Evolutionary conservation across 2,888 invertebrate species (phyloP), one percentile per base, ranked within the genome.

Genomic region (Epistrophella euchroma): DNA sequence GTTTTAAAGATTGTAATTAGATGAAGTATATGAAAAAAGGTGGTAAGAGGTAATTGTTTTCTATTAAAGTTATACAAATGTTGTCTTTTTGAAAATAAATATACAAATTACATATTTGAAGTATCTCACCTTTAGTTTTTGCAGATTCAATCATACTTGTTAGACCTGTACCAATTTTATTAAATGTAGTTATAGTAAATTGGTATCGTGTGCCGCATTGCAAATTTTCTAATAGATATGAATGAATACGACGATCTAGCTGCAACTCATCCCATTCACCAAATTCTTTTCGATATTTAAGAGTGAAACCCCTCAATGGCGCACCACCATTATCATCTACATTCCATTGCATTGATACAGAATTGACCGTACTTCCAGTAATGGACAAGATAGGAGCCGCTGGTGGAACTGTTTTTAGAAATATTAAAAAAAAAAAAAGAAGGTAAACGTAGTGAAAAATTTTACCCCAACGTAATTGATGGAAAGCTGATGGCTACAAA

Each of bases 191-290:
- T 79, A 97, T 93, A 88, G 95, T 95, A 1, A 97, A 95, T 88
- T 95, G 94, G 91, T 97, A 97, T 0, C 94, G 94, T 0, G 96
- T 95, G 0, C 97, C 97, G 89, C 97, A 97, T 88, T 95, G 95
- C 0, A 97, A 93, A 90, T 95, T 95, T 75, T 96, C 95, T 89
- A 97, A 93, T 0, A 95, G 95, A 90, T 95, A 95, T 0, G 95
- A 95, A 5, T 94, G 94, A 4, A 91, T 88, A 2, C 93, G 92
- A 1, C 93, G 91, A 82, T 94, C 94, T 56, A 94, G 89, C 88
- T 92, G 91, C 13, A 94, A 90, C 88, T 94, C 94, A 77, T 93
- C 93, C 94, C 94, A 94, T 60, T 94, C 94, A n/a, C 92, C 93
- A 71, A 92, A 93, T 87, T 93, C 93, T 5, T 92, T 92, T 35